Conservation (phyloP, 2,113 vertebrate genomes). For the Muscicapa adusta region DNA sequence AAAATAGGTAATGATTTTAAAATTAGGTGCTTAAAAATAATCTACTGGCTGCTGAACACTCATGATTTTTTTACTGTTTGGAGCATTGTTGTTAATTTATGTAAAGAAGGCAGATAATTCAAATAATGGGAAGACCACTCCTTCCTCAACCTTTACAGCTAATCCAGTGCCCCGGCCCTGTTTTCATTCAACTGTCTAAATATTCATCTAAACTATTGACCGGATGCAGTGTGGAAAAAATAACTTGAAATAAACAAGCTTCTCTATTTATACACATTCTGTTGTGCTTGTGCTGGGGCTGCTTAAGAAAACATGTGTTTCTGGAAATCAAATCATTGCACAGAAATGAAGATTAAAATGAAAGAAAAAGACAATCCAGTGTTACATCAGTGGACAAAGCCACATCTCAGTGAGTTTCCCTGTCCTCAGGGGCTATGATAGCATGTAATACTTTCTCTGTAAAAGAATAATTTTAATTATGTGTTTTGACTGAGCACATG, state of each 20-base stretch:
- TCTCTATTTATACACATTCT: conserved; percentile 1
- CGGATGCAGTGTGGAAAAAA: not conserved
- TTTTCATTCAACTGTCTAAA: not conserved
- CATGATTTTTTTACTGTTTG: not conserved
- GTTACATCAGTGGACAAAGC: not conserved
- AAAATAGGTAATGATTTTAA: not conserved
- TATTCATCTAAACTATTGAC: not conserved
- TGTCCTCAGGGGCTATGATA: not conserved
- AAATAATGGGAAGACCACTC: not conserved
- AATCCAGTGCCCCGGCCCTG: not conserved
- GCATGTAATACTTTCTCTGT: not conserved
- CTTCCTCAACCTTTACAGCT: not conserved
- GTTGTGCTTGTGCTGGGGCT: not conserved
- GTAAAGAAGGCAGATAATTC: not conserved
- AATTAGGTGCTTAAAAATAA: not conserved
- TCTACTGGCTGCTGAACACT: not conserved
- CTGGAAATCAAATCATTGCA: not conserved
- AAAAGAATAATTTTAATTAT: not conserved
- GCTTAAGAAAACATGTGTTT: not conserved
- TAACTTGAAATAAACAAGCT: not conserved
- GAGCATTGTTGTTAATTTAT: not conserved
- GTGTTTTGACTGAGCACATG: not conserved
- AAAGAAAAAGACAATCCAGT: not conserved
- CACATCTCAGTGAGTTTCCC: not conserved
- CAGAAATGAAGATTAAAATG: not conserved